A percentile compares a stretch with the other conserved stretches of the same genome.
phyloP scores from a whole-genome alignment of 1,140 invertebrate genomes.

The Drosophila prosaltans region DNA sequence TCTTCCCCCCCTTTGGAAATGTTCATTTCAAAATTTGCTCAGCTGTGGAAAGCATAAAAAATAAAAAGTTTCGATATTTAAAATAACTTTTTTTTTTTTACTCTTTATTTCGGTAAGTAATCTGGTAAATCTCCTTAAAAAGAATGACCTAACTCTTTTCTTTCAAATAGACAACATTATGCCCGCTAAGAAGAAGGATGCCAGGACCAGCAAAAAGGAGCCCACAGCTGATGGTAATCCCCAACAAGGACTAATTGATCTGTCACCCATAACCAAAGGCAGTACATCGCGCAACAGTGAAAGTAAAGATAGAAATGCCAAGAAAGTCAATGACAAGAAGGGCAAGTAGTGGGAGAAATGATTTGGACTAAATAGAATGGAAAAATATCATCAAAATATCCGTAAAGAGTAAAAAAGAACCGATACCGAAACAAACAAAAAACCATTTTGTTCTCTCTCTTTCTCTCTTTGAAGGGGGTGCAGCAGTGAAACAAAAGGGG shows the following conservation, averaged over 20 bases:
- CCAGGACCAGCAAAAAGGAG: slow-evolving; percentile 32
- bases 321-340: slow-evolving; percentile 43
- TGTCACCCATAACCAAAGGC: neutral
- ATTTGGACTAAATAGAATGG: too few species aligned
- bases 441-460: slow-evolving; percentile 29
- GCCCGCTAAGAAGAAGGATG: slow-evolving; percentile 40
- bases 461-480: neutral
- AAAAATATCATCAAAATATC: neutral
- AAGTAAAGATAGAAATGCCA: slow-evolving; percentile 25
- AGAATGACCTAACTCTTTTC: neutral
- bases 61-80: slow-evolving; percentile 2
- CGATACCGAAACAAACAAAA: neutral
- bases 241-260: neutral
- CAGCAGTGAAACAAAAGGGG: slow-evolving; percentile 1
- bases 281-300: neutral
- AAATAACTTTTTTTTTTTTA: neutral
- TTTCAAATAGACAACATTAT: slow-evolving; percentile 8
- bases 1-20: neutral
- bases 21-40: neutral
- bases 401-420: neutral
- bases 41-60: neutral
- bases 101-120: too few species aligned
- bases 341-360: slow-evolving; percentile 17
- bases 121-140: neutral
- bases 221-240: neutral